These are phyloP conservation scores for Drosophila ficusphila DNA, from an alignment of 1,140 invertebrate species.

Conservation along the genomic window DNA sequence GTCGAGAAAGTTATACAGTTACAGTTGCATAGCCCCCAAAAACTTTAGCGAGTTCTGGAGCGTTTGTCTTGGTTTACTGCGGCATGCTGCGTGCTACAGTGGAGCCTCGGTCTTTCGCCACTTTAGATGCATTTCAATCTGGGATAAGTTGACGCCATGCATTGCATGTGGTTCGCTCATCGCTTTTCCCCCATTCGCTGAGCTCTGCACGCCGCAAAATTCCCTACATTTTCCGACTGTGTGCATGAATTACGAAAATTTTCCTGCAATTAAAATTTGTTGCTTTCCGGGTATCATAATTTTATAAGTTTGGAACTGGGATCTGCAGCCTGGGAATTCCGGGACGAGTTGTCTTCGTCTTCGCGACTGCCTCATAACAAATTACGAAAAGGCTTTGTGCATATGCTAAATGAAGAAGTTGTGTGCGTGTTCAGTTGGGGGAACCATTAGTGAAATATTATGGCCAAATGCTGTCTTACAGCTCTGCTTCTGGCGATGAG, in stretches of 20 bases:
- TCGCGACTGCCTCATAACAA: conserved; percentile 51
- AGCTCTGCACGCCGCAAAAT: background rate
- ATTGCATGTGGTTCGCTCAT: conserved; percentile 16
- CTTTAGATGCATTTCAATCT: conserved; percentile 60
- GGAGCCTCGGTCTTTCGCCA: conserved; percentile 16
- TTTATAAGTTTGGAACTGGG: conserved; percentile 56
- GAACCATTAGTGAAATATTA: conserved; percentile 58
- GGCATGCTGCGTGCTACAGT: conserved; percentile 20
- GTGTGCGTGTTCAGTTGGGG: background rate
- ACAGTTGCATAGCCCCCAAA: conserved; percentile 42
- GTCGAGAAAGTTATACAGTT: conserved; percentile 49
- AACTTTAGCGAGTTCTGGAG: conserved; percentile 51
- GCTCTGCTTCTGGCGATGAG: background rate
- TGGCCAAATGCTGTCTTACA: conserved; percentile 23
- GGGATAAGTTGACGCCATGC: conserved; percentile 45
- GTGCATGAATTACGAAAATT: conserved; percentile 41
- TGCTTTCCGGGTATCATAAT: conserved; percentile 77
- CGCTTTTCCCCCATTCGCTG: background rate
- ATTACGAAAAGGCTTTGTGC: conserved; percentile 60
- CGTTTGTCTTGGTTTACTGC: conserved; percentile 56
- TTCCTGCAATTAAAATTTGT: conserved; percentile 72
- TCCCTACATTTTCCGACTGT: conserved; percentile 4
- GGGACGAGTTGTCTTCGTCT: background rate
- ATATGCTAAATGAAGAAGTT: conserved; percentile 57
- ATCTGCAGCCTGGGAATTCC: background rate